A percentile compares a stretch with the other conserved stretches of the same genome.
Conservation (phyloP, 2,888 invertebrate species). For the Seladonia tumulorum region DNA sequence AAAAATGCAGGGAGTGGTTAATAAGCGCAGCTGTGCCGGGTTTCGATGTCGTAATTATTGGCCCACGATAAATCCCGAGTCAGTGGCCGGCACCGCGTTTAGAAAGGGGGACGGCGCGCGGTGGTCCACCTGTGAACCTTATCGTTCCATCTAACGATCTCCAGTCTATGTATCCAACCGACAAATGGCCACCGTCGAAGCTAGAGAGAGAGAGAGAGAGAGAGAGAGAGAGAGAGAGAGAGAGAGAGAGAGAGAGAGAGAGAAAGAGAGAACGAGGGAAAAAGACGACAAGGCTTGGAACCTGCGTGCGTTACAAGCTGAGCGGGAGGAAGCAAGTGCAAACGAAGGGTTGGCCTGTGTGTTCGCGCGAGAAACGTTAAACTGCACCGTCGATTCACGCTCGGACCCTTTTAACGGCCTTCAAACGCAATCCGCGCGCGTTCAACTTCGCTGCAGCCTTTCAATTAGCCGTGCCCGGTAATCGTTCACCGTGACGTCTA, state of each 20-base stretch:
- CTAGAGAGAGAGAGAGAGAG: neutral
- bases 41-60: conserved; percentile 51
- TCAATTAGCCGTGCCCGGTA: conserved; percentile 4
- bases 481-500: conserved; percentile 18
- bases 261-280: neutral
- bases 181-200: conserved; percentile 33
- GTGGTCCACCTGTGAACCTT: conserved; percentile 62
- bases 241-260: neutral
- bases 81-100: conserved; percentile 15
- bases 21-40: conserved; percentile 40
- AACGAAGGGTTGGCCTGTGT: neutral
- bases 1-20: conserved; percentile 2
- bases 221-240: neutral
- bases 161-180: conserved; percentile 34
- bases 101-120: conserved; percentile 32
- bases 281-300: conserved; percentile 1
- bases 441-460: neutral
- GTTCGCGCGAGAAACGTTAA: conserved; percentile 8
- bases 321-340: conserved; percentile 42
- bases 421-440: conserved; percentile 24
- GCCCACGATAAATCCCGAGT: conserved; percentile 58
- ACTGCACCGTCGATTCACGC: conserved; percentile 15
- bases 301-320: neutral
- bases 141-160: conserved; percentile 64
- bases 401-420: conserved; percentile 15